Evolutionary conservation across 2,888 invertebrate genomes (phyloP), one percentile per base, ranked within the genome.

Genomic region (Drosophila kuntzei): DNA sequence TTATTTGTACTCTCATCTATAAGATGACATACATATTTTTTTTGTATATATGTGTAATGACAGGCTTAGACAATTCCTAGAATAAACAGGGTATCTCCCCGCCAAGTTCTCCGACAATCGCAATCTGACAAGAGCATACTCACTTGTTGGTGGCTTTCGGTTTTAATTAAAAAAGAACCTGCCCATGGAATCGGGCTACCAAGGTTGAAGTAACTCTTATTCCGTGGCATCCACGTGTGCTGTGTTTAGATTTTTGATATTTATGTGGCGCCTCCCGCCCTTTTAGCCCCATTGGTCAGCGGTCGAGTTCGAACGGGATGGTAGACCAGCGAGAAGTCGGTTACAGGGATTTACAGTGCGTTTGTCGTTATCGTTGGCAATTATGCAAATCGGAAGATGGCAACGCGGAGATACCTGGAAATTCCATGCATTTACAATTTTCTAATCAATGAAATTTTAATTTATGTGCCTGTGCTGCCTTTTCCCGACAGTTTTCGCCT

Each of bases 341-440:
- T 53, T 39, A 43, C 41, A n/a, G 18, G 66, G 46, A 60, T 89
- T 86, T 79, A 59, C 37, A 66, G 70, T 74, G 70, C 65, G 89
- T 71, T 82, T 80, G 79, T 59, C 71, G 70, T 68, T 81, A 67
- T 64, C 54, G 66, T 22, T 62, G 64, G 71, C 83, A 90, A 90
- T 89, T 90, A 91, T 91, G 91, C 79, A 90, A 90, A 90, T 91
- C 85, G 82, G 57, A 81, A 90, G 90, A 90, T 91, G 73, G 87
- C 85, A 72, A 64, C 76, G 76, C 41, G 55, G 46, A 72, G 87
- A 90, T 87, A 89, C 73, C 67, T 63, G 69, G 65, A 87, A 90
- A 90, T 90, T 90, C 90, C 82, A 90, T 90, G 90, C 90, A 90
- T 90, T 91, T 89, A 86, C 85, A 91, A 91, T 91, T 90, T 90